Percentiles rank a stretch among this genome's conserved stretches.
Conservation (phyloP, 2,888 invertebrate species). For the Euclidia mi region DNA sequence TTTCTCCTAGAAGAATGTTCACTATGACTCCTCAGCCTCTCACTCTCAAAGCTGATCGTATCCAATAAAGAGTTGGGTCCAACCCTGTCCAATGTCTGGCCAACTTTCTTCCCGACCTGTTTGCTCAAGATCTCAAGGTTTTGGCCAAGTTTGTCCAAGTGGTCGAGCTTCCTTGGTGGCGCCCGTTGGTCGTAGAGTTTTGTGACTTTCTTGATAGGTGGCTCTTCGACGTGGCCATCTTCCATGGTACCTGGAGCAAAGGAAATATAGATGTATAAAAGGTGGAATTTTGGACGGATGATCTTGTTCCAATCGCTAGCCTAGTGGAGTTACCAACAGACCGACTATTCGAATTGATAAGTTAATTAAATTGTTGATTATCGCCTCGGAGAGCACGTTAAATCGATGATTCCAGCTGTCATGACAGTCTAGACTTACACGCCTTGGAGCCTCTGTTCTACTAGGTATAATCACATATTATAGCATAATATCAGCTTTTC, state of each 20-base stretch:
- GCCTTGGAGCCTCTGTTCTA: too few relatives aligned
- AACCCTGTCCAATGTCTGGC: conserved; percentile 59
- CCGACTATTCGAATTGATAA: too few relatives aligned
- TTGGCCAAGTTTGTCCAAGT: conserved; percentile 50
- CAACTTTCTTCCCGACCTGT: conserved; percentile 53
- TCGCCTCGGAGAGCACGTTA: too few relatives aligned
- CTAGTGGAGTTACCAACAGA: too few relatives aligned
- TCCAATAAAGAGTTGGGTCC: conserved; percentile 63
- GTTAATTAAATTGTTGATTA: too few relatives aligned
- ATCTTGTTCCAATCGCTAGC: too few relatives aligned
- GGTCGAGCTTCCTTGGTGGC: conserved; percentile 61
- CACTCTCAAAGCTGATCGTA: conserved; percentile 79
- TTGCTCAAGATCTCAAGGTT: conserved; percentile 51
- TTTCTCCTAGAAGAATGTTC: conserved; percentile 82
- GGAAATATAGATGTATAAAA: neutral
- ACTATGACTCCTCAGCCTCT: conserved; percentile 74
- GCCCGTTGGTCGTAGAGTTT: conserved; percentile 59
- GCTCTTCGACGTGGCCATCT: conserved; percentile 70
- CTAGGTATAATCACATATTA: too few relatives aligned
- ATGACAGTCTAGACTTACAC: too few relatives aligned
- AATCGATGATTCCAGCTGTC: too few relatives aligned
- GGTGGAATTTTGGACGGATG: too few relatives aligned
- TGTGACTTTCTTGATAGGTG: conserved; percentile 63
- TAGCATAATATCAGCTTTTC: too few relatives aligned
- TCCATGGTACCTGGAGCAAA: conserved; percentile 70